phyloP scores from a whole-genome alignment of 2,888 invertebrate genomes.

The Tenthredo notha region DNA sequence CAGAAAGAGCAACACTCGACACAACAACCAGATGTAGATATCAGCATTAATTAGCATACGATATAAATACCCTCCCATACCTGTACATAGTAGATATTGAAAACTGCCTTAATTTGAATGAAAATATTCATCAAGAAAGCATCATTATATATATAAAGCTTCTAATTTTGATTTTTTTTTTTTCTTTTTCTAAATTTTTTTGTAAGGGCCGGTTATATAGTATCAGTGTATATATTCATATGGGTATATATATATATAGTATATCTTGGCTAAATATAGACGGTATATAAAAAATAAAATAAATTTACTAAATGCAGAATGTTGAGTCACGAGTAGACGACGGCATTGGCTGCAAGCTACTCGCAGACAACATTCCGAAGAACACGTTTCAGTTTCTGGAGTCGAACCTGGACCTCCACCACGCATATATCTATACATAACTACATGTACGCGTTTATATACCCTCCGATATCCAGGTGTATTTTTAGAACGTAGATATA shows the following conservation, averaged over 20 bases:
- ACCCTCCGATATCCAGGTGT: background rate
- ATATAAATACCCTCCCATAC: background rate
- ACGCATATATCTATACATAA: background rate
- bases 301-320: conserved; percentile 6
- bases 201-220: background rate
- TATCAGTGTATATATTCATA: no score
- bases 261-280: background rate
- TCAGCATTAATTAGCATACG: background rate
- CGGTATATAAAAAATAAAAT: conserved; percentile 5
- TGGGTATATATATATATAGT: no score
- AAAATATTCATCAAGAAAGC: background rate
- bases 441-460: background rate
- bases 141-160: no score
- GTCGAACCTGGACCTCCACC: conserved; percentile 52
- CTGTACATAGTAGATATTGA: background rate
- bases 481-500: background rate
- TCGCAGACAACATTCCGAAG: conserved; percentile 70
- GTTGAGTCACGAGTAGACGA: conserved; percentile 23
- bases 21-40: background rate
- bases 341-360: conserved; percentile 43
- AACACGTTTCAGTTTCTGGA: conserved; percentile 71
- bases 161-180: no score
- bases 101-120: background rate
- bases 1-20: background rate
- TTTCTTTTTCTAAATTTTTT: background rate